Conservation (phyloP, 2,113 vertebrate genomes). For the Eudyptes chrysolophus region DNA sequence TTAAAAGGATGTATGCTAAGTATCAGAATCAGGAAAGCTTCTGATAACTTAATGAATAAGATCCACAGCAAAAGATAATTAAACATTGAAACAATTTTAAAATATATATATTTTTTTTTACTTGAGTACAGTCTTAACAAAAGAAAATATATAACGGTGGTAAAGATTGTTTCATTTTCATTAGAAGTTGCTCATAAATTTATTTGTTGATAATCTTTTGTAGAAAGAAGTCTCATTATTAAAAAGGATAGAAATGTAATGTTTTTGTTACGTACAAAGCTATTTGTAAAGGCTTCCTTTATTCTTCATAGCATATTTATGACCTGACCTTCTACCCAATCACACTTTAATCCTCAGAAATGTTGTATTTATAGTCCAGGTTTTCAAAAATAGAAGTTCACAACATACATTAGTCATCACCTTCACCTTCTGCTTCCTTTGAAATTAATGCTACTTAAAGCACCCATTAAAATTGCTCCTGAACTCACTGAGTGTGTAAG, state of each 20-base stretch:
- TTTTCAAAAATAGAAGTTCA: neutral
- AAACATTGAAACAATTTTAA: neutral
- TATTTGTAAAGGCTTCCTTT: neutral
- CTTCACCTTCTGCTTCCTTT: neutral
- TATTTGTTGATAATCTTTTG: neutral
- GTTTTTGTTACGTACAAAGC: neutral
- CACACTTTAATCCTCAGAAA: neutral
- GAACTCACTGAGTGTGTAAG: neutral
- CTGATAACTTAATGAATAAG: neutral
- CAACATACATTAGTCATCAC: neutral
- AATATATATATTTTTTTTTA: neutral
- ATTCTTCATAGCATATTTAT: neutral
- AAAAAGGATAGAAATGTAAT: neutral
- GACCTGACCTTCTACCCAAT: neutral
- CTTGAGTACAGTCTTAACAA: neutral
- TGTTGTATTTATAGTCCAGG: neutral
- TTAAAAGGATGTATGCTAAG: neutral
- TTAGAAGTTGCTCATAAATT: neutral
- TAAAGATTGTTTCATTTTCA: neutral
- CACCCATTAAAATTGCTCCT: neutral
- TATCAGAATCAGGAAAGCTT: neutral
- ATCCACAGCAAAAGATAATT: neutral
- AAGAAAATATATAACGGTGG: neutral
- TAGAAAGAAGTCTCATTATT: neutral
- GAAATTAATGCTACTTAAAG: neutral